phyloP scores from a whole-genome alignment of 2,797 vertebrate species.

The Coregonus sp. region DNA sequence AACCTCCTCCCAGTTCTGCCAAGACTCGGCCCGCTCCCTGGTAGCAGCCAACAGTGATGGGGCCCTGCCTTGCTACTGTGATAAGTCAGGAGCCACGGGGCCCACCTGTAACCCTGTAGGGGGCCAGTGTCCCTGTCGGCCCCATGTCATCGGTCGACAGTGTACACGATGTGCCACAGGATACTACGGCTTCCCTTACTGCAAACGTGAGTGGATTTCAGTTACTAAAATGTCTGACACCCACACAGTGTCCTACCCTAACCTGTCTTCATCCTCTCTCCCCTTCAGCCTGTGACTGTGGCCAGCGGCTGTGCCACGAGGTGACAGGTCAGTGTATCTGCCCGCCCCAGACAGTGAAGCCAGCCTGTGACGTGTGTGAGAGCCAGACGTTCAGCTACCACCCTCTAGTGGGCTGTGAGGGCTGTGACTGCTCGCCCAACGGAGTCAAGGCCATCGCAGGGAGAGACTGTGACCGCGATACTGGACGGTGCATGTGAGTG shows the following conservation, averaged over 20 bases:
- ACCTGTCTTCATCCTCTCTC: neutral
- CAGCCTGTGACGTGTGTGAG: constrained; percentile 83
- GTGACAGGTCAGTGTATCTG: constrained; percentile 87
- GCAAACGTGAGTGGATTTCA: constrained; percentile 80
- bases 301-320: constrained; percentile 84
- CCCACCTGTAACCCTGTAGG: constrained; percentile 77
- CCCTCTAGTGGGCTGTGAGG: constrained; percentile 85
- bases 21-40: constrained; percentile 81
- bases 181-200: constrained; percentile 89
- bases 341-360: constrained; percentile 84
- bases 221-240: neutral
- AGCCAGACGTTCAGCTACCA: constrained; percentile 85
- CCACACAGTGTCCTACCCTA: constrained; percentile 45
- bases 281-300: constrained; percentile 82
- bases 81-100: constrained; percentile 71
- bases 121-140: constrained; percentile 86
- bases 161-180: constrained; percentile 87
- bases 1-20: constrained; percentile 82
- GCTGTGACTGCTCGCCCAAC: constrained; percentile 83
- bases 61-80: constrained; percentile 84
- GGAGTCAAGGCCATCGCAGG: constrained; percentile 64
- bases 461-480: constrained; percentile 76
- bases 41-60: constrained; percentile 85
- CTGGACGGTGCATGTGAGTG: constrained; percentile 88
- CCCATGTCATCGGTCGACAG: constrained; percentile 80